phyloP scores from a whole-genome alignment of 2,888 invertebrate species.

The Trimorus sp. region DNA sequence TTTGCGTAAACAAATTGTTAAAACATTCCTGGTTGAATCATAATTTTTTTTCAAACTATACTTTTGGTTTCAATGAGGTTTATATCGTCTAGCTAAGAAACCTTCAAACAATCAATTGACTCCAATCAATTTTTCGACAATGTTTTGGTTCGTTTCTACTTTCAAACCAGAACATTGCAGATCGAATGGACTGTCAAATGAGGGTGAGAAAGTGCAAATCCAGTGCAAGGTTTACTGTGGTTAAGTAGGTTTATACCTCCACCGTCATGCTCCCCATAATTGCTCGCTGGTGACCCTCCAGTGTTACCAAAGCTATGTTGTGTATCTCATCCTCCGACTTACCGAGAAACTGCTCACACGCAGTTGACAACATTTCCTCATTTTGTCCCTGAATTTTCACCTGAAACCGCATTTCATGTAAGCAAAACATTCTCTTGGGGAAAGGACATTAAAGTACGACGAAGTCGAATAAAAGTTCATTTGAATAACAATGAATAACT shows the following conservation, averaged over 20 bases:
- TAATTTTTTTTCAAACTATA: too few species aligned
- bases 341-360: constrained; percentile 96
- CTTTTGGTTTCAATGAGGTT: too few species aligned
- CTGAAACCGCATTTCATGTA: constrained; percentile 78
- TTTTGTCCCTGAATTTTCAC: constrained; percentile 95
- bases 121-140: too few species aligned
- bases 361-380: constrained; percentile 93
- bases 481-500: constrained; percentile 17
- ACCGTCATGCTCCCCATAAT: constrained; percentile 99
- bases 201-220: too few species aligned
- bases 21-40: too few species aligned
- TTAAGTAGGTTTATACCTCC: constrained; percentile 83
- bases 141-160: too few species aligned
- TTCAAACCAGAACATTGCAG: too few species aligned
- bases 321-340: constrained; percentile 94
- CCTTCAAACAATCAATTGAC: too few species aligned
- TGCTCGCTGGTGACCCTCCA: constrained; percentile 96
- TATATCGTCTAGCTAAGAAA: too few species aligned
- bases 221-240: background rate
- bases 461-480: background rate
- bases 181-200: too few species aligned
- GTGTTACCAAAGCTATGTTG: constrained; percentile 94
- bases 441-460: background rate
- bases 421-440: too few species aligned
- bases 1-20: too few species aligned